Evolutionary conservation across 1,140 invertebrate species (phyloP).

Genomic region (Monochamus saltuarius): DNA sequence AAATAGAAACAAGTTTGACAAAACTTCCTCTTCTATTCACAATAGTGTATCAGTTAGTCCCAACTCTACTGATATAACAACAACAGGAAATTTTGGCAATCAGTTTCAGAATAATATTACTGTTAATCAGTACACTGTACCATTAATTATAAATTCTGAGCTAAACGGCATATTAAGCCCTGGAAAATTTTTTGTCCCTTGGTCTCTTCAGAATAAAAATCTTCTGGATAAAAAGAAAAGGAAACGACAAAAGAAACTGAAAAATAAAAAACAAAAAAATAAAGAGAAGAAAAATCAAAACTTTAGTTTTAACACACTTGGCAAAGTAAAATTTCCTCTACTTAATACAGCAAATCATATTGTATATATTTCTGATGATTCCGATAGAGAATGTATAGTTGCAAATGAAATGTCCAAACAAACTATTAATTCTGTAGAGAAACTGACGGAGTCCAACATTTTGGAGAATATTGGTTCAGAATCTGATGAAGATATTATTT

Average conservation of each 20-base stretch:
- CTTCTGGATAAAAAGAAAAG: background rate
- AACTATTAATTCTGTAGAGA: conserved; percentile 14
- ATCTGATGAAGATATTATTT: conserved; percentile 38
- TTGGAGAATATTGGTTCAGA: background rate
- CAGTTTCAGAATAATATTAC: conserved; percentile 7
- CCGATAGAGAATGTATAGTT: conserved; percentile 13
- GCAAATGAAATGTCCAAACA: conserved; percentile 1
- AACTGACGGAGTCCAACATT: conserved; percentile 4
- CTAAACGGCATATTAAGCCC: background rate
- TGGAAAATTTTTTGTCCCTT: background rate
- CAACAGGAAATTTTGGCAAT: background rate
- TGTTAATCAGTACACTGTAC: conserved; percentile 10
- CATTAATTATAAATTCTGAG: background rate
- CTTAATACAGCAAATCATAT: background rate
- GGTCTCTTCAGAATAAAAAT: background rate
- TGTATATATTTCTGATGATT: conserved; percentile 14
- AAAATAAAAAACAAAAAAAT: conserved; percentile 1
- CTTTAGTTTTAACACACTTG: background rate
- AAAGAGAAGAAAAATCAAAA: background rate
- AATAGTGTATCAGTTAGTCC: background rate
- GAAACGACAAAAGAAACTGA: background rate
- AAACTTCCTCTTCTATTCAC: background rate
- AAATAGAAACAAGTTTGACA: background rate
- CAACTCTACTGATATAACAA: conserved; percentile 3
- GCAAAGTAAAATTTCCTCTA: background rate